Base-by-base conservation (phyloP, 2,888 invertebrate species). In the Drosophila subsilvestris region DNA sequence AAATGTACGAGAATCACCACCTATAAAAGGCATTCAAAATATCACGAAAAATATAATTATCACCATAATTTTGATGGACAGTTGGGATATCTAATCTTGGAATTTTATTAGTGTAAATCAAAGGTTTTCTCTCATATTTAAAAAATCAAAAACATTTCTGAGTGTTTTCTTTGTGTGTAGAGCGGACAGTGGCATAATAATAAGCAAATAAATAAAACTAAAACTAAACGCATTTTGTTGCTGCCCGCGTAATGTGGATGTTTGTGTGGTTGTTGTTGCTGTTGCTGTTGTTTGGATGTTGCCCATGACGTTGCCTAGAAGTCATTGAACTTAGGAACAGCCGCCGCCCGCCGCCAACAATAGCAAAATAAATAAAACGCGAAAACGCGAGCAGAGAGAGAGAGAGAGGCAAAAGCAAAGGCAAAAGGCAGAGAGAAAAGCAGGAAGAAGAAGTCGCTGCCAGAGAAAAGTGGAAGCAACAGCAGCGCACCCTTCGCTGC, bases 291-390 rank as follows among this genome's bases (percentile, higher is more conserved):
- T 44, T 61, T 57, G 57, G 66, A 53, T 67, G 74, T 75, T 90
- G 90, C 84, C 90, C 90, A 80, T 90, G 90, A 90, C 90, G 90
- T 89, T 88, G 76, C 77, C 80, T 53, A 59, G 76, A 78, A 90
- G 90, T 90, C 90, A 90, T 90, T 90, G 90, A 90, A 90, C 90
- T 90, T 90, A 89, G 72, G 63, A 75, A 53, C 78, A 81, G 70
- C 56, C 63, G 55, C 66, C 32, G 20, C 74, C 60, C 55, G 55
- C 49, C 55, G 47, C 60, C 67, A 53, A 67, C 66, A 71, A 76
- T 66, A 57, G 71, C 72, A 71, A 80, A 80, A 86, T 79, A 83
- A 74, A 71, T 60, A 63, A 86, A 76, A 67, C 54, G 68, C 85
- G 51, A 76, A 76, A 69, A 61, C n/a, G 63, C 56, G 47, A 71